Base-by-base conservation (phyloP, 1,140 invertebrate species). In the Pseudoatta argentina region DNA sequence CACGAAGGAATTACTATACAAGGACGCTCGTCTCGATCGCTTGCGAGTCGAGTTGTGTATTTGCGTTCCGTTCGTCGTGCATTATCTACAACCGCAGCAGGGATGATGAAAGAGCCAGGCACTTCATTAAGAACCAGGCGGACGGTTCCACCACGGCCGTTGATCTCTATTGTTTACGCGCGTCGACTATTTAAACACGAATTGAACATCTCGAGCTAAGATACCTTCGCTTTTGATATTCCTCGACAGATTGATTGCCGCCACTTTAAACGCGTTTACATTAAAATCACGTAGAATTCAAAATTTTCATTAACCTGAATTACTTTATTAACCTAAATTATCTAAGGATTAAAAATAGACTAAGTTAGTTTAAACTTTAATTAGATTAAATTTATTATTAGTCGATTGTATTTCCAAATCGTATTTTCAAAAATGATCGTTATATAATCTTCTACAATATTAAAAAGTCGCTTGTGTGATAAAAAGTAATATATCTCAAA, bases 161-260 rank as follows among this genome's bases (percentile, higher is more conserved):
- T 82, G 79, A 82, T 82, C 79, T 72, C 79, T 18, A 82, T 82
- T 82, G 79, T 82, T 82, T 82, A 82, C 39, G 67, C 67, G 67
- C 53, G 34, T 48, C 67, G 53, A 53, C 53, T 82, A 48, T 82
- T 73, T 73, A 59, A 72, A 73, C 53, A 34, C 5, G 34, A 82
- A 82, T 72, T 73, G 79, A 82, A 82, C 79, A 82, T 82, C 67
- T 82, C 61, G 78, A 82, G 39, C 21, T 59, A 72, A 82, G 18
- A 57, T 48, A 81, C 1, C 67, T 30, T 59, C 10, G 67, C 24
- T 48, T 57, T 39, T 30, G 53, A 59, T 12, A 24, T 27, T 16
- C 14, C 10, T 82, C 24, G 12, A 24, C 53, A 24, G 3, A 82
- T 82, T 72, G 55, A 71, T 81, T 51, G 30, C 3, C 12, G 2